Evolutionary conservation across 1,140 invertebrate genomes (phyloP), one percentile per base, ranked within the genome.

Genomic region (Adoxophyes honmai): DNA sequence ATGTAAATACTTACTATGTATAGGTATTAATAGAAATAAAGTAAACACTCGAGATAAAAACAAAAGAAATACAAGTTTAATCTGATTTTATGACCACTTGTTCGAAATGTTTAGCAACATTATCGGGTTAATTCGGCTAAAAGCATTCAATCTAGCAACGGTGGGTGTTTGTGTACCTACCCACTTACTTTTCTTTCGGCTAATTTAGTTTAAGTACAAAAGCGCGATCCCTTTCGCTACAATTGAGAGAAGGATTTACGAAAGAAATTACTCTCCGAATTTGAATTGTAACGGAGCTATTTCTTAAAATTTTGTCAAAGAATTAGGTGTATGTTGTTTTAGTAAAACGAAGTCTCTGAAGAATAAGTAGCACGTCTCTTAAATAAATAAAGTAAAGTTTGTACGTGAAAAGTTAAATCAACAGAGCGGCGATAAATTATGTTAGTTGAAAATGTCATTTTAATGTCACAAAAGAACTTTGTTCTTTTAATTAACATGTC

Each of bases 121-220:
- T 60, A 60, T 42, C 54, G 65, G 44, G 42, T 62, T 68, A 59
- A 68, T 68, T 68, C 57, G 51, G 51, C 62, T 68, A 68, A 68
- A 62, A 68, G 66, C 66, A 60, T 57, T 59, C 62, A 62, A 68
- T 68, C 59, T 64, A 60, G 38, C 59, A 57, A 68, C 57, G 53
- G 34, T 35, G 14, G 36, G 14, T 11, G 16, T 15, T 36, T 55
- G 62, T 52, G 42, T 52, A 60, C 58, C 35, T 55, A 60, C 52
- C 39, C 44, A 60, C 38, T 57, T 54, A 52, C 53, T 52, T 62
- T 64, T 60, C 60, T 64, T 68, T 62, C 55, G 37, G 48, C 61
- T 68, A 64, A 62, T 68, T 68, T 64, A 59, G 38, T 63, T 63
- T 55, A 60, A 62, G 56, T 56, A 59, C 28, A 14, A 57, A 52